Base-by-base conservation (phyloP, 2,888 invertebrate genomes). In the Aphidius colemani region DNA sequence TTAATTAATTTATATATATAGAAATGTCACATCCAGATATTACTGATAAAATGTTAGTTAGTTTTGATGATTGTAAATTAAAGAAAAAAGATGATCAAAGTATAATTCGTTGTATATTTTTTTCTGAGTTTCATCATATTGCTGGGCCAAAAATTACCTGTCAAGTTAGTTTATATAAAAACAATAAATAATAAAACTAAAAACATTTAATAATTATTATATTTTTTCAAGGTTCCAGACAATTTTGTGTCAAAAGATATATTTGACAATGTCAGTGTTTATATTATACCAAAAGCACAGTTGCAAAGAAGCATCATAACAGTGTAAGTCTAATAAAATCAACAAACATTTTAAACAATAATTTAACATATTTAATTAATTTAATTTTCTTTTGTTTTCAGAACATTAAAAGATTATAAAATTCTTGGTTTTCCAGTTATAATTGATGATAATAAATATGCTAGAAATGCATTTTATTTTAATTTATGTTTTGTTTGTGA, bases 401-500 rank as follows among this genome's bases (percentile, higher is more conserved):
- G 92, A 66, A 91, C 91, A 49, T 85, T 91, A 1, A 85, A 89
- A 41, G 93, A 93, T 41, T 90, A 91, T 75, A 96, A 96, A 84
- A 94, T 97, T 71, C 87, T 97, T 11, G 96, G 96, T 0, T 96
- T 93, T 82, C 97, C 97, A 0, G 93, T 96, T 49, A 88, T 91
- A 69, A 96, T 98, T 65, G 92, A 94, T 73, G 90, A 92, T 82
- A 88, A 92, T 58, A 91, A 94, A 75, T 98, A 98, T 83, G 90
- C 91, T 10, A 86, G 98, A 61, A 98, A 98, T 83, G 94, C 94
- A n/a, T 93, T 95, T 75, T 91, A 96, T 67, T 98, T 98, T 84
- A 98, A 98, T 84, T 83, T 96, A 43, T 96, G 96, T 82, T 95
- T 98, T 79, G 95, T 97, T 0, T 96, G 95, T 77, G 94, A 95